These are phyloP conservation scores for Coturnix japonica DNA, from an alignment of 2,113 vertebrate genomes.

Conservation along the genomic window DNA sequence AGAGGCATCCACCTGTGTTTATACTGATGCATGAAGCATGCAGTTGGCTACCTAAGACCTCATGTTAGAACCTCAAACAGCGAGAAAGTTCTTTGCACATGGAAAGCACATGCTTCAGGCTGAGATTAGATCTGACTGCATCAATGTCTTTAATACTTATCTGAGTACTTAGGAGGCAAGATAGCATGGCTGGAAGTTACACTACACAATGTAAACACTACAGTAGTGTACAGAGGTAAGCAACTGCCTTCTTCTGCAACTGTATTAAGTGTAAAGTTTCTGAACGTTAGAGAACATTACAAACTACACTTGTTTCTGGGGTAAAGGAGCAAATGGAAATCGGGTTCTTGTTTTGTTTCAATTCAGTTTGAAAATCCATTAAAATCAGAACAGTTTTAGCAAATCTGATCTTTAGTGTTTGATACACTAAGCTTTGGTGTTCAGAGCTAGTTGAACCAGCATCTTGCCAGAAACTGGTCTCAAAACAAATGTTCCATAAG, in stretches of 20 bases:
- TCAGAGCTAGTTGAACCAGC: constrained; percentile 33
- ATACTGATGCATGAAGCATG: neutral
- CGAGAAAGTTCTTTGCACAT: neutral
- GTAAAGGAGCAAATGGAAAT: neutral
- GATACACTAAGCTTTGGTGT: constrained; percentile 60
- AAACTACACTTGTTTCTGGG: neutral
- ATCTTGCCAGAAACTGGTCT: neutral
- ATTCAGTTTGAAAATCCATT: constrained; percentile 39
- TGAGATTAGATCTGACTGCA: neutral
- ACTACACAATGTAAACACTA: constrained; percentile 35
- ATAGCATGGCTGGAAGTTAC: constrained; percentile 56
- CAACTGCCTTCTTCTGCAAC: constrained; percentile 22
- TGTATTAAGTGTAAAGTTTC: constrained; percentile 66
- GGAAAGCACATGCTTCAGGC: constrained; percentile 3
- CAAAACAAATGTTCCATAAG: constrained; percentile 84
- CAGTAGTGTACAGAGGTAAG: constrained; percentile 32
- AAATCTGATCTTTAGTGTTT: constrained; percentile 65
- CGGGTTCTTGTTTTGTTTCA: neutral
- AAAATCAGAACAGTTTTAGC: constrained; percentile 40
- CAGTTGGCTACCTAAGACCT: neutral
- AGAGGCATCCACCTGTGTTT: neutral
- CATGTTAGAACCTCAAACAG: neutral
- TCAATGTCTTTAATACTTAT: neutral
- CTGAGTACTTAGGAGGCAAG: constrained; percentile 32
- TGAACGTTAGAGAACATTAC: constrained; percentile 46